Evolutionary conservation across 2,797 vertebrate genomes (phyloP).

Genomic region (Acropternis orthonyx): DNA sequence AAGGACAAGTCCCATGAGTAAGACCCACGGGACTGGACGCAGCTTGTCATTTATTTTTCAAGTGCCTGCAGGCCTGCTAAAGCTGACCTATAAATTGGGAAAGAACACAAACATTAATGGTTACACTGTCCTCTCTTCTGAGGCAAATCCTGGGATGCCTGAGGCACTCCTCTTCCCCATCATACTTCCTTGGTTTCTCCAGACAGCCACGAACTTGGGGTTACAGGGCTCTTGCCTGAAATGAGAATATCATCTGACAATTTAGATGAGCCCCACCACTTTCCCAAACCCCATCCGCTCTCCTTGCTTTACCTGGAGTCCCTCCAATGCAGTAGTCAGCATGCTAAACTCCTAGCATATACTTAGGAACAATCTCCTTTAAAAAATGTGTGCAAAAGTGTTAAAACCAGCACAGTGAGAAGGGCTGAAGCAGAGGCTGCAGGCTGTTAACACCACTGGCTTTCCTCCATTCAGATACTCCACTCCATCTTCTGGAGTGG

Average conservation of each 20-base stretch:
- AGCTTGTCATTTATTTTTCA: conserved; percentile 24
- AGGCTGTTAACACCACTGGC: neutral
- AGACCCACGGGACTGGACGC: conserved; percentile 42
- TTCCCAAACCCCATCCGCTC: neutral
- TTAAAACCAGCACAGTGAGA: neutral
- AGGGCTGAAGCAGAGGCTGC: neutral
- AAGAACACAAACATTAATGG: neutral
- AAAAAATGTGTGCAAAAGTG: neutral
- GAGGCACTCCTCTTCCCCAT: neutral
- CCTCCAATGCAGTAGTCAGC: neutral
- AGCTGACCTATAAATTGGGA: conserved; percentile 36
- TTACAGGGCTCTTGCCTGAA: neutral
- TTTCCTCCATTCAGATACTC: neutral
- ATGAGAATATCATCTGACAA: neutral
- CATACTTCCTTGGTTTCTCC: neutral
- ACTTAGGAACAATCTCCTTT: neutral
- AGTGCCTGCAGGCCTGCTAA: conserved; percentile 21
- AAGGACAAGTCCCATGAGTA: conserved; percentile 51
- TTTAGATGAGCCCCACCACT: neutral
- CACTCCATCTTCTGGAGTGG: neutral
- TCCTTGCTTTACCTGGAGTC: neutral
- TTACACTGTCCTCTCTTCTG: neutral
- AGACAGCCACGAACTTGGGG: neutral
- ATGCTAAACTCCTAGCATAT: neutral
- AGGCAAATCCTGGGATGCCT: neutral